phyloP scores from a whole-genome alignment of 2,113 vertebrate species.

The Uria lomvia region DNA sequence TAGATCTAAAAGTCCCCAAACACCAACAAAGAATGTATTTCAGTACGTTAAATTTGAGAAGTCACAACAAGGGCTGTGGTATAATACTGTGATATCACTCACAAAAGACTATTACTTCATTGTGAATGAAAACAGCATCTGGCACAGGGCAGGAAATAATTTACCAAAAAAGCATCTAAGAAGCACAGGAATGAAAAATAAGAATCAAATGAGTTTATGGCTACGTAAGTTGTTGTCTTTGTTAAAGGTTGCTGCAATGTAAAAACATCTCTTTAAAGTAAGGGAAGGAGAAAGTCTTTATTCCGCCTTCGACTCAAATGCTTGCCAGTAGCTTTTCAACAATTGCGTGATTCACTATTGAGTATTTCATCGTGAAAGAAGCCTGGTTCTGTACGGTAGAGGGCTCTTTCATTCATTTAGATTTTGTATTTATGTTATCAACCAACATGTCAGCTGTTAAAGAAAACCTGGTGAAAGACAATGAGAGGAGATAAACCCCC shows the following conservation, averaged over 20 bases:
- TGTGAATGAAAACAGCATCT: constrained; percentile 28
- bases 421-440: background rate
- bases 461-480: background rate
- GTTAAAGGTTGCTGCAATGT: background rate
- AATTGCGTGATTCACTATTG: constrained; percentile 15
- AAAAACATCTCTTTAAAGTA: background rate
- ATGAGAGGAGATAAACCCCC: background rate
- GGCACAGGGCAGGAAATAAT: background rate
- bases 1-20: background rate
- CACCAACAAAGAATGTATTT: constrained; percentile 16
- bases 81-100: constrained; percentile 30
- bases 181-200: background rate
- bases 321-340: background rate
- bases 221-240: background rate
- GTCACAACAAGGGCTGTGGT: constrained; percentile 7
- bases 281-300: background rate
- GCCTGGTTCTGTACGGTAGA: background rate
- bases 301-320: background rate
- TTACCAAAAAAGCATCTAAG: background rate
- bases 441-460: background rate
- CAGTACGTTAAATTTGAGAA: constrained; percentile 14
- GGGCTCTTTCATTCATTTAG: background rate
- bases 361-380: background rate
- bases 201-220: background rate
- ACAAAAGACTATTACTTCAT: constrained; percentile 17